A percentile compares a stretch with the other conserved stretches of the same genome.
phyloP scores from a whole-genome alignment of 2,888 invertebrate genomes.

The Dermolepida albohirtum region DNA sequence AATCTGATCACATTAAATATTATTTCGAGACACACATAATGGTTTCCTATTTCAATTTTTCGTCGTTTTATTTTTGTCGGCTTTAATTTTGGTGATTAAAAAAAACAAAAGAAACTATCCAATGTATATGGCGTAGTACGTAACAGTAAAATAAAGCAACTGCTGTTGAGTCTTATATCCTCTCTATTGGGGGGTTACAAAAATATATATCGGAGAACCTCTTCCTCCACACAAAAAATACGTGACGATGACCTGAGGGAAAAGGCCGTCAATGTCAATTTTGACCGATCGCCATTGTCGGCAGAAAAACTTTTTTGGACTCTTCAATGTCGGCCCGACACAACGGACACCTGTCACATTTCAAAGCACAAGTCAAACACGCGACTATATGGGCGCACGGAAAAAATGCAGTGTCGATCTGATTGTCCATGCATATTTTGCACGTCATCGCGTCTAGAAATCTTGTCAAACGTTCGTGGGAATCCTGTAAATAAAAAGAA shows the following conservation, averaged over 20 bases:
- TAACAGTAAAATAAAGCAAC: slow-evolving; percentile 9
- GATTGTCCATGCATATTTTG: slow-evolving; percentile 88
- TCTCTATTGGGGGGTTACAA: slow-evolving; percentile 27
- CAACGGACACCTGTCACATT: slow-evolving; percentile 80
- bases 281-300: slow-evolving; percentile 60
- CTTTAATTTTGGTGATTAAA: not conserved
- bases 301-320: slow-evolving; percentile 78
- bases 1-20: slow-evolving; percentile 29
- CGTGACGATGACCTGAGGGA: too few relatives aligned
- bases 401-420: slow-evolving; percentile 85
- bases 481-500: slow-evolving; percentile 62
- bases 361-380: slow-evolving; percentile 80
- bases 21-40: slow-evolving; percentile 25
- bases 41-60: not conserved
- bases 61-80: not conserved
- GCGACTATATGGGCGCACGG: slow-evolving; percentile 91
- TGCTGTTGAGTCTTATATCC: slow-evolving; percentile 37
- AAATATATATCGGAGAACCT: slow-evolving; percentile 14
- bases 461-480: slow-evolving; percentile 68
- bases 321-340: slow-evolving; percentile 79
- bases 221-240: too few relatives aligned
- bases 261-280: not conserved
- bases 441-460: slow-evolving; percentile 81
- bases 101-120: slow-evolving; percentile 7
- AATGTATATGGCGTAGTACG: slow-evolving; percentile 1